Evolutionary conservation across 1,140 invertebrate genomes (phyloP), one percentile per base, ranked within the genome.

Genomic region (Epicauta chinensis): DNA sequence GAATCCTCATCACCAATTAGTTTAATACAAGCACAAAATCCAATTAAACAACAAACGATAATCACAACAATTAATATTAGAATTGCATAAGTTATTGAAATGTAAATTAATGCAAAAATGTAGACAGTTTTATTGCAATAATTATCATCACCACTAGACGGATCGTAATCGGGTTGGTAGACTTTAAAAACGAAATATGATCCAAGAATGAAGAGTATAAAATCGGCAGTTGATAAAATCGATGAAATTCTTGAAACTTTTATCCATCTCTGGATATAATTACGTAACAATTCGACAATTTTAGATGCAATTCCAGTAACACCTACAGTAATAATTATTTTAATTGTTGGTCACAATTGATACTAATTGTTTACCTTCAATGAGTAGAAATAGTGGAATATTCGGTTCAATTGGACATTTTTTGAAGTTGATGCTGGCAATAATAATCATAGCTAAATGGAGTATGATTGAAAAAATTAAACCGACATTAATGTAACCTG

Each of bases 321-420:
- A 13, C 49, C 49, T 51, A 23, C 5, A 42, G 43, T 36, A n/a
- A 13, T 7, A 16, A 31, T 31, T n/a, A 30, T 0, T 10, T 17
- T n/a, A 23, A 23, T 23, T 23, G 7, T 39, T 7, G 37, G 4
- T 46, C 3, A 35, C n/a, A 36, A 35, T 46, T n/a, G 31, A 17
- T 23, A 15, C 14, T 7, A 36, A 2, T 48, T 38, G 11, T 34
- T 48, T 36, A 56, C 55, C 55, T 46, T 39, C 17, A 32, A 14
- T 31, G n/a, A 56, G 13, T 1, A 56, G 36, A 40, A 47, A 56
- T 16, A 53, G 23, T 3, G 55, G 55, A 36, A 56, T 56, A 31
- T 56, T 52, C 10, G 44, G 41, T 14, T 56, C 45, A 9, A 53
- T 44, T 3, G 55, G 50, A 49, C 55, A 56, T 40, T 56, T 53